Base-by-base conservation (phyloP, 2,797 vertebrate species). In the Labeo calbasu region DNA sequence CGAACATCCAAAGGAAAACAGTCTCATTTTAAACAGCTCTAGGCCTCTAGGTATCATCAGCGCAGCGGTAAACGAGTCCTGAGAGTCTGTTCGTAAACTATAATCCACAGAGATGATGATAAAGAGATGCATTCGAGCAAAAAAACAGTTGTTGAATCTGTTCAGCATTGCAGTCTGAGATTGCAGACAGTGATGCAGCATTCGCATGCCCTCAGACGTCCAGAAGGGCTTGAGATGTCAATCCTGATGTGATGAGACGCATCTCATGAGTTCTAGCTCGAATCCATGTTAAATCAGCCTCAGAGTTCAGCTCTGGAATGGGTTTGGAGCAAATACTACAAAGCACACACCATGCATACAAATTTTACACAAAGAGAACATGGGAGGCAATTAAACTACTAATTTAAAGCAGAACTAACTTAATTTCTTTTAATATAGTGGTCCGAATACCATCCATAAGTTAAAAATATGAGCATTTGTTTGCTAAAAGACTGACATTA, bases 31-130 rank as follows among this genome's bases (percentile, higher is more conserved):
- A 55, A 40, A 28, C 17, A 4, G 59, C 7, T 75, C 17, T 21
- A 51, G 17, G 15, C 17, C 82, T 68, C 8, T 46, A 59, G 55
- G 63, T 63, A 19, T 40, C 17, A 6, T 46, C 48, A 53, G 63
- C 10, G 0, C 46, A 72, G 55, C 40, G 36, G 46, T 50, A 50
- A 50, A 78, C 3, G 21, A 28, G 36, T 70, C 53, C 23, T 25
- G 61, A 43, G 68, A 71, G 55, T 51, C 36, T 51, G 57, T 68
- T 1, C 4, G 13, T 21, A 68, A 57, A 51, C 55, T n/a, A 73
- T 82, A 84, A 86, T 78, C 85, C 83, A 77, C 19, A 53, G 75
- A 78, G 75, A 73, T 17, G 7, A 79, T 13, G 57, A 46, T n/a
- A 79, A 73, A 69, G 43, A 70, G 17, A 32, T 15, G 17, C 75